Conservation (phyloP, 2,888 invertebrate genomes). For the Diarsia dahlii region DNA sequence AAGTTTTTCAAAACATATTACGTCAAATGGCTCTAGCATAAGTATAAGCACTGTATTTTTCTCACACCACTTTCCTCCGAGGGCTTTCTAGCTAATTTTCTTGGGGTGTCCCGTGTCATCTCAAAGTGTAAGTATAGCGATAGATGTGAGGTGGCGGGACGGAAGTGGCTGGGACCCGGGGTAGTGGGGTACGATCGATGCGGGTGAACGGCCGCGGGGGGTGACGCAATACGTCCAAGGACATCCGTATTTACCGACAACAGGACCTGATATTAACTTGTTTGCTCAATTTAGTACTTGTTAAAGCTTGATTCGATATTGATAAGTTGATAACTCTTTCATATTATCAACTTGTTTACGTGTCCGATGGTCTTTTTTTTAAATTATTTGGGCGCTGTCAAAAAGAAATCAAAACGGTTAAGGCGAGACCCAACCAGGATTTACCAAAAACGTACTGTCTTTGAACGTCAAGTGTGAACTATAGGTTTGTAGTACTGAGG, state of each 20-base stretch:
- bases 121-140: conserved; percentile 36
- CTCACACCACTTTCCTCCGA: conserved; percentile 2
- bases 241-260: conserved; percentile 67
- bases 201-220: conserved; percentile 71
- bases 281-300: conserved; percentile 37
- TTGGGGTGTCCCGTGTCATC: conserved; percentile 51
- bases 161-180: conserved; percentile 54
- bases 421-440: no score
- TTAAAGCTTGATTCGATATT: conserved; percentile 1
- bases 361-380: not conserved
- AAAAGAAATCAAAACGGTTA: not conserved
- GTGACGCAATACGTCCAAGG: conserved; percentile 68
- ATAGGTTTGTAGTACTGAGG: no score
- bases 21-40: not conserved
- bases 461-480: no score
- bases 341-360: not conserved
- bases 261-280: conserved; percentile 41
- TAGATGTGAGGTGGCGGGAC: conserved; percentile 51
- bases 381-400: not conserved
- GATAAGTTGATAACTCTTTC: not conserved
- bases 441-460: no score
- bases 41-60: not conserved
- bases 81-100: conserved; percentile 11
- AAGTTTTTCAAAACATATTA: conserved; percentile 4
- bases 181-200: conserved; percentile 70